Base-by-base conservation (phyloP, 2,888 invertebrate genomes). In the Patella pellucida region DNA sequence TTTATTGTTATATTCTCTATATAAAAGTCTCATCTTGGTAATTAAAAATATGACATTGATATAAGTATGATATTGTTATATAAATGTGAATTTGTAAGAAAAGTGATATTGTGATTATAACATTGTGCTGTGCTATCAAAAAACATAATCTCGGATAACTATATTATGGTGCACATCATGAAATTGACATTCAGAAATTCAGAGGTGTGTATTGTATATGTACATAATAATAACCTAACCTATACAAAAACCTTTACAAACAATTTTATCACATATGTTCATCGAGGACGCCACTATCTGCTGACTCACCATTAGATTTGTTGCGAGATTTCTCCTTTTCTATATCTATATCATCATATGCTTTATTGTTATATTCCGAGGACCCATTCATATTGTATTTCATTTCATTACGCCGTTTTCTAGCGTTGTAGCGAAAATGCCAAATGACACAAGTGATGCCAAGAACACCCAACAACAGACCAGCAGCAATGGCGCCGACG, bases 401-500 rank as follows among this genome's bases (percentile, higher is more conserved):
- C 11, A 11, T 23, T 14, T 62, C 23, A 19, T 19, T 62, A 12
- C 23, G 19, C 14, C 62, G 19, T 62, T 62, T 62, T 14, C 62
- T 19, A 12, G 62, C 62, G 4, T 23, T 62, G 23, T 62, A 62
- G 19, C 62, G 62, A 62, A 23, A 83, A 41, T 86, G 81, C 80
- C 83, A 84, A 19, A 87, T 23, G 3, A 85, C 12, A 76, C 87
- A 86, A 11, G 76, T 74, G 11, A 81, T 80, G 2, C 79, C 81
- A 2, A 86, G 41, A 0, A 83, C 52, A 0, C 78, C 82, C 71
- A 87, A 79, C 75, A 86, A 74, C 41, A 76, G 73, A 14, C 79
- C 87, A 2, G 86, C 87, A 0, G 87, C 87, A 3, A 86, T 84
- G 7, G 85, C 87, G 11, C 87, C 87, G 54, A 85, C 73, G 23